phyloP scores from a whole-genome alignment of 2,113 vertebrate genomes.

The Bettongia penicillata region DNA sequence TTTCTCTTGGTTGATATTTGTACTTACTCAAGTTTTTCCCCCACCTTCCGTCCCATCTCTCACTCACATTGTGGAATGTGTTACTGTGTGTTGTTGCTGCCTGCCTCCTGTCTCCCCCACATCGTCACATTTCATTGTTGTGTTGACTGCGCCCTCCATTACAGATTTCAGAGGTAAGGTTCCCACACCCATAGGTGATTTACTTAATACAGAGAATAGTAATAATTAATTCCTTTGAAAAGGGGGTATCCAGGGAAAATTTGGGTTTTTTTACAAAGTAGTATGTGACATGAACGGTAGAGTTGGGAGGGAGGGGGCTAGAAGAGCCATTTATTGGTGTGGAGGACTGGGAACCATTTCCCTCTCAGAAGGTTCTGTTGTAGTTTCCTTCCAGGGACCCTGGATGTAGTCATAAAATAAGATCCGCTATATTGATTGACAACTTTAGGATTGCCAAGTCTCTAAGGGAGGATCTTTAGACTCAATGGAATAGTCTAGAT shows the following conservation, averaged over 20 bases:
- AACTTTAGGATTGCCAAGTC: neutral
- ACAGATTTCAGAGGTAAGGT: conserved; percentile 90
- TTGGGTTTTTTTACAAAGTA: neutral
- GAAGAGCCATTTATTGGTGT: neutral
- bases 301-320: neutral
- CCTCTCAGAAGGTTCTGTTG: neutral
- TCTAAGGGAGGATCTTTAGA: neutral
- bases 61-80: conserved; percentile 89
- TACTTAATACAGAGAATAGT: conserved; percentile 49
- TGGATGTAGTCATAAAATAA: neutral
- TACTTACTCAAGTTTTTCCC: conserved; percentile 87
- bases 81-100: conserved; percentile 88
- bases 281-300: neutral
- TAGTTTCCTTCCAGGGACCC: neutral
- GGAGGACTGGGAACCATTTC: neutral
- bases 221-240: neutral
- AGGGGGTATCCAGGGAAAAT: neutral
- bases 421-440: neutral
- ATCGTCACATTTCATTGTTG: conserved; percentile 90
- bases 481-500: neutral
- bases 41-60: conserved; percentile 83
- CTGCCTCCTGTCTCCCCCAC: conserved; percentile 86
- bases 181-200: conserved; percentile 50
- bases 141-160: conserved; percentile 89
- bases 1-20: conserved; percentile 84